phyloP scores from a whole-genome alignment of 2,888 invertebrate genomes.

The Iphiclides podalirius region DNA sequence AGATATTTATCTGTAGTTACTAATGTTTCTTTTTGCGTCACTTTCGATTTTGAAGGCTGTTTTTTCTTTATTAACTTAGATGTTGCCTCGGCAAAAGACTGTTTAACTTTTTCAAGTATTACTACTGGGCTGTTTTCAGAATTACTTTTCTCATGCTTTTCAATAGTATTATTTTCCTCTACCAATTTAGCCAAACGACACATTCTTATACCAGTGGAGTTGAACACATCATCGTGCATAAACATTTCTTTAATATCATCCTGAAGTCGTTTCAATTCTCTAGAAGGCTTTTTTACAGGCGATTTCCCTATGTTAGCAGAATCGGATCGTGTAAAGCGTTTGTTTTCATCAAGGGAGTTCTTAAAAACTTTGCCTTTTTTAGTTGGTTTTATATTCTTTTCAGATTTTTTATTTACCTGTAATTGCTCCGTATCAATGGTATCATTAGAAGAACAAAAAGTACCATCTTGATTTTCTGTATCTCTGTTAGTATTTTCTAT shows the following conservation, averaged over 20 bases:
- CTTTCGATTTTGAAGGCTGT: conserved; percentile 41
- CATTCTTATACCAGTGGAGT: conserved; percentile 83
- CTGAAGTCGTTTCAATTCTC: conserved; percentile 82
- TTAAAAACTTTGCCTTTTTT: conserved; percentile 32
- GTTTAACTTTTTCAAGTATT: conserved; percentile 50
- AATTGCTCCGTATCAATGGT: conserved; percentile 15
- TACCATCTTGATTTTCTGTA: not conserved
- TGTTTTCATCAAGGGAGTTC: conserved; percentile 26
- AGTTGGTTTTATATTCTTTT: conserved; percentile 28
- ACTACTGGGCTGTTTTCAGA: conserved; percentile 43
- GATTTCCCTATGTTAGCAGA: conserved; percentile 31
- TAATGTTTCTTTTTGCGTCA: conserved; percentile 10
- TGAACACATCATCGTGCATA: conserved; percentile 80
- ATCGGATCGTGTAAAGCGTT: conserved; percentile 42
- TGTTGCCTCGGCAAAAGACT: conserved; percentile 24
- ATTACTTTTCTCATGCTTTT: conserved; percentile 36
- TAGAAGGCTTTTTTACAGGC: conserved; percentile 44
- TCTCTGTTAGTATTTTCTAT: not conserved
- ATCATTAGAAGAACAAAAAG: not conserved
- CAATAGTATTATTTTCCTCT: conserved; percentile 44
- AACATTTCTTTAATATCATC: conserved; percentile 86
- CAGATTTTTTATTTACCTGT: conserved; percentile 18
- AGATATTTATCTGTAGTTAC: conserved; percentile 21
- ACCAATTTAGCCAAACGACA: conserved; percentile 80
- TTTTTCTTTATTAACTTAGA: conserved; percentile 43